These are phyloP conservation scores for Circaetus cinerascens DNA, from an alignment of 2,113 vertebrate genomes.

Conservation along the genomic window DNA sequence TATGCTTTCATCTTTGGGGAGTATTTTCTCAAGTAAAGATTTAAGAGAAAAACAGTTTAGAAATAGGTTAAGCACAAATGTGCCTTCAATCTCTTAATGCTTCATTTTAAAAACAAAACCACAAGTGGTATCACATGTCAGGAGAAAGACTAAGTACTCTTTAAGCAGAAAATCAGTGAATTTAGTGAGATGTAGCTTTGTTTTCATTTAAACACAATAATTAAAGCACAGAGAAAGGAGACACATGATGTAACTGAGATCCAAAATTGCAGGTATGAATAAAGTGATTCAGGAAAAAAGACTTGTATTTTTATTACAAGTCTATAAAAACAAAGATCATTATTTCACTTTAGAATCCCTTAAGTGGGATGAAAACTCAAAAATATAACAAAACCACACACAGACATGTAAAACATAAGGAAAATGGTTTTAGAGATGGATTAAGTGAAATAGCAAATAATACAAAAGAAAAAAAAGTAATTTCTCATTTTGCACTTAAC, in stretches of 20 bases:
- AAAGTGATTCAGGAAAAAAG: background rate
- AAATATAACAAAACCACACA: background rate
- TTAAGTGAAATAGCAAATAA: background rate
- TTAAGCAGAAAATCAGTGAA: background rate
- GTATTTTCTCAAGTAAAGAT: slow-evolving; percentile 63
- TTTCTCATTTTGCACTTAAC: background rate
- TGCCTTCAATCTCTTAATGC: slow-evolving; percentile 25
- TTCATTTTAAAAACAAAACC: slow-evolving; percentile 50
- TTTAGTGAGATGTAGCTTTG: background rate
- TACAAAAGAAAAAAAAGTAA: background rate
- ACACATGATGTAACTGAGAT: background rate
- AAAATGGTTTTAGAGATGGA: background rate
- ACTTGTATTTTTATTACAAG: background rate
- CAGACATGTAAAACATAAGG: background rate
- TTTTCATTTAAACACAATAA: background rate
- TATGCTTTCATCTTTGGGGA: slow-evolving; percentile 58
- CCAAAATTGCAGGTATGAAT: background rate
- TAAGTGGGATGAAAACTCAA: background rate
- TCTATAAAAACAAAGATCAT: background rate
- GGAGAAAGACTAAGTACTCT: slow-evolving; percentile 4
- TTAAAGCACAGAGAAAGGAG: background rate
- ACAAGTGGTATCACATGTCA: slow-evolving; percentile 32
- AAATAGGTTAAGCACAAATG: slow-evolving; percentile 50
- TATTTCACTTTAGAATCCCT: background rate
- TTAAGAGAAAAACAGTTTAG: slow-evolving; percentile 58